Conservation (phyloP, 1,140 invertebrate species). For the Bombus picipes region DNA sequence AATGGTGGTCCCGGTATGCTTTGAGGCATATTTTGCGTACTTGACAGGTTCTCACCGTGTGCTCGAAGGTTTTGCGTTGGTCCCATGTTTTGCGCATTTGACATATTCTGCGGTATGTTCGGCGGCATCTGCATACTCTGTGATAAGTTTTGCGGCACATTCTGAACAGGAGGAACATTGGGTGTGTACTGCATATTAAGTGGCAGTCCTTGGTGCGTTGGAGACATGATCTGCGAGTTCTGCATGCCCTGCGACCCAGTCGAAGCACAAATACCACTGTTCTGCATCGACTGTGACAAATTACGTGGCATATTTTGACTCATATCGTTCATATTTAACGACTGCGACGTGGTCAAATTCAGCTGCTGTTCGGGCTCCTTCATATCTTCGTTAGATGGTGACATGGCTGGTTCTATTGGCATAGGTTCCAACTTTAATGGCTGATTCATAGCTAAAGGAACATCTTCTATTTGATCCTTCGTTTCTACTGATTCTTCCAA, state of each 20-base stretch:
- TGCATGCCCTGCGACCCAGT: constrained; percentile 60
- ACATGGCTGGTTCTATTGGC: constrained; percentile 75
- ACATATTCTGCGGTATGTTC: constrained; percentile 69
- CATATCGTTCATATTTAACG: constrained; percentile 71
- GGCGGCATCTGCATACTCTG: constrained; percentile 72
- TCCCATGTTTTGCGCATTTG: constrained; percentile 65
- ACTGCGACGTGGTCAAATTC: constrained; percentile 68
- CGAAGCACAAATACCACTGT: constrained; percentile 62
- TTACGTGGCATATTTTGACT: constrained; percentile 74
- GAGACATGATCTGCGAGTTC: constrained; percentile 72
- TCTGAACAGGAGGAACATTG: constrained; percentile 75
- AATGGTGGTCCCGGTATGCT: constrained; percentile 74
- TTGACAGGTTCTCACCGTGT: constrained; percentile 73
- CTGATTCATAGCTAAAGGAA: constrained; percentile 69
- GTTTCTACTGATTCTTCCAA: constrained; percentile 73
- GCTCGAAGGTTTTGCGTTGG: constrained; percentile 68
- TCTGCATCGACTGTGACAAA: constrained; percentile 74
- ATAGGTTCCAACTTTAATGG: constrained; percentile 77
- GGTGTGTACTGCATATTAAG: constrained; percentile 79
- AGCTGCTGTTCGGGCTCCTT: constrained; percentile 68
- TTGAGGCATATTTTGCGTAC: constrained; percentile 59
- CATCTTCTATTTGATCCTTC: constrained; percentile 76
- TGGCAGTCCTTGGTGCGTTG: constrained; percentile 73
- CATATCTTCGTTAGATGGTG: constrained; percentile 65
- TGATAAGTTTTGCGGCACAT: constrained; percentile 78